These are phyloP conservation scores for Ceratina australensis DNA, from an alignment of 1,140 invertebrate species.

Conservation along the genomic window DNA sequence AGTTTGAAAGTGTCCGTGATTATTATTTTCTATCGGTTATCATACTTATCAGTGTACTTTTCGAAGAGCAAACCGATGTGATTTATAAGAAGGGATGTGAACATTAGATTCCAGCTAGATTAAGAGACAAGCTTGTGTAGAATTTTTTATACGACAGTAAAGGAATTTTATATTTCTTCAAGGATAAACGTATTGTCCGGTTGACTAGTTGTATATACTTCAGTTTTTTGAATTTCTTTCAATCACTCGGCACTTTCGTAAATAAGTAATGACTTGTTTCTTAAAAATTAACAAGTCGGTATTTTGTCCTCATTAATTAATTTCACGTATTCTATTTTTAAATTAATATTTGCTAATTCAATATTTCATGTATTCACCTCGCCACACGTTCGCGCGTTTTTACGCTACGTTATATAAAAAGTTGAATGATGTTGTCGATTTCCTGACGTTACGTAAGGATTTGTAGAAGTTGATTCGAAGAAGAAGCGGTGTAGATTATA, in stretches of 20 bases:
- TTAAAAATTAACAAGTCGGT: no score
- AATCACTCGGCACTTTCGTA: no score
- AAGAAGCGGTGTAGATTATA: neutral
- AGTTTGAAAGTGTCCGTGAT: conserved; percentile 6
- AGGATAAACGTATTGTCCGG: no score
- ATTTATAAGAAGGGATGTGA: neutral
- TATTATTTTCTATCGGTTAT: neutral
- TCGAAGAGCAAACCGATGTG: neutral
- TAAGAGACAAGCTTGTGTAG: no score
- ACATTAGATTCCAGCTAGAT: no score
- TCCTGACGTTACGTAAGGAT: conserved; percentile 22
- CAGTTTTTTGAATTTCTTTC: no score
- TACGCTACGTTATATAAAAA: neutral
- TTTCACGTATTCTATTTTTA: neutral
- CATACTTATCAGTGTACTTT: neutral
- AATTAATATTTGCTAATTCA: neutral
- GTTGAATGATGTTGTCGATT: neutral
- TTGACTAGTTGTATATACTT: no score
- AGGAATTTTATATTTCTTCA: no score
- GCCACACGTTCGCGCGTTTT: neutral
- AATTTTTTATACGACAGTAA: no score
- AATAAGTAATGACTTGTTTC: no score
- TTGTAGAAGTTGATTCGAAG: conserved; percentile 16
- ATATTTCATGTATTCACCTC: neutral
- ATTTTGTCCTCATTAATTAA: no score